phyloP scores from a whole-genome alignment of 35 echinoderm and acorn worm species.

The Apostichopus japonicus region DNA sequence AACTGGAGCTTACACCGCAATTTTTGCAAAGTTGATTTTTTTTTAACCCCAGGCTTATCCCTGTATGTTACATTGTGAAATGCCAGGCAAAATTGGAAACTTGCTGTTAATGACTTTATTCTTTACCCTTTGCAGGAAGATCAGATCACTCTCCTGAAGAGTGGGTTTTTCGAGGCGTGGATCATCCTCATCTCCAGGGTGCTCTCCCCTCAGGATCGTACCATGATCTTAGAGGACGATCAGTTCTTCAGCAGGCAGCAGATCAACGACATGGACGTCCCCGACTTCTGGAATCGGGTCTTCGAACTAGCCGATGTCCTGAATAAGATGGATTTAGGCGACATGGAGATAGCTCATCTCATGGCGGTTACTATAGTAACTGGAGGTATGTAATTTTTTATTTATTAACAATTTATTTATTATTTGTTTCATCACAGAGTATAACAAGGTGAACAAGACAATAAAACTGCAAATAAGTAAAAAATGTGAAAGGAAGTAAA shows the following conservation, averaged over 20 bases:
- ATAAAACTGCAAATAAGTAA: too few species aligned
- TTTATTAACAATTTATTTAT: neutral
- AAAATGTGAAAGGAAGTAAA: too few species aligned
- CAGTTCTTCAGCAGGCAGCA: constrained; percentile 61
- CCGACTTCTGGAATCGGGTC: constrained; percentile 80
- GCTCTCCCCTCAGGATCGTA: constrained; percentile 54
- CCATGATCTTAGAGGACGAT: constrained; percentile 68
- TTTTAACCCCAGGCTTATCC: too few species aligned
- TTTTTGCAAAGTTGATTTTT: too few species aligned
- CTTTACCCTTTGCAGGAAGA: constrained; percentile 68
- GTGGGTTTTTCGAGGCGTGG: constrained; percentile 94
- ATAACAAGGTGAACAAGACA: too few species aligned
- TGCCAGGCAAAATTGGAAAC: too few species aligned
- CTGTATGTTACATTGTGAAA: too few species aligned
- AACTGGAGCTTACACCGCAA: too few species aligned
- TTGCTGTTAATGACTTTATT: neutral
- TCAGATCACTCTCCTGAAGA: constrained; percentile 90
- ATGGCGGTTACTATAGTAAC: constrained; percentile 86
- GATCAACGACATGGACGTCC: constrained; percentile 65
- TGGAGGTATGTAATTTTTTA: constrained; percentile 74
- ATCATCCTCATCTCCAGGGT: constrained; percentile 79
- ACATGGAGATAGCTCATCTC: constrained; percentile 89
- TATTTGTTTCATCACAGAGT: too few species aligned
- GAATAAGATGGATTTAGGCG: constrained; percentile 68
- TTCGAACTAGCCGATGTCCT: constrained; percentile 77